Conservation (phyloP, 2,888 invertebrate genomes). For the Strigamia maritima region DNA sequence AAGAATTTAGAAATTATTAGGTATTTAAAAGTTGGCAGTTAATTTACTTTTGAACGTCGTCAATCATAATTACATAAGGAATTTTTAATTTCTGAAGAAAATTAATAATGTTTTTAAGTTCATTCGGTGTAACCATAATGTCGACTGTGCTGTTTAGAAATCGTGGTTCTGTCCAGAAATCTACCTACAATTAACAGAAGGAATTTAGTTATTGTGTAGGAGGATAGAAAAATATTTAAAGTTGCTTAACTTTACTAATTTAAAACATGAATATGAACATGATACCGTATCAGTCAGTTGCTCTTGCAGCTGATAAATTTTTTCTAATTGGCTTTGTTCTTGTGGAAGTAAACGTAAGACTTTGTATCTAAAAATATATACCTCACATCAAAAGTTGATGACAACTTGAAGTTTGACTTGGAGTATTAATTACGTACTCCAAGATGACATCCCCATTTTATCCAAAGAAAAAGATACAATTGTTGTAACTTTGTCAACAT, state of each 20-base stretch:
- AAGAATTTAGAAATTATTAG: too few relatives aligned
- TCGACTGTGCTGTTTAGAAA: slow-evolving; percentile 3
- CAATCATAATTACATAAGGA: neutral
- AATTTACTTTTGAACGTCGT: slow-evolving; percentile 28
- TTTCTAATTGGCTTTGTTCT: neutral
- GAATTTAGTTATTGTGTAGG: too few relatives aligned
- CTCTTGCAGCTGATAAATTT: neutral
- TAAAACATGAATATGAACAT: too few relatives aligned
- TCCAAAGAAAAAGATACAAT: too few relatives aligned
- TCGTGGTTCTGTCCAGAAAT: slow-evolving; percentile 17
- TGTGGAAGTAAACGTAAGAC: slow-evolving; percentile 9
- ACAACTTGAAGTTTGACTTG: too few relatives aligned
- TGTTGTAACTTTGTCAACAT: too few relatives aligned
- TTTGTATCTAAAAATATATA: neutral
- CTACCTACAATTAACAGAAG: neutral
- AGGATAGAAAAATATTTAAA: too few relatives aligned
- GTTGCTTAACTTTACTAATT: too few relatives aligned
- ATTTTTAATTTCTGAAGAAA: neutral
- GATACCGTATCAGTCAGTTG: neutral
- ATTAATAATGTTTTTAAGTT: neutral
- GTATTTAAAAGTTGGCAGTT: too few relatives aligned
- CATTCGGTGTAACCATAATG: neutral
- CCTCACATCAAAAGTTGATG: neutral
- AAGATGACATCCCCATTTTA: neutral
- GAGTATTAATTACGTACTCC: neutral